Evolutionary conservation across 23 tunicate genomes (phyloP).

Genomic region (Oikopleura vanhoeffeni): DNA sequence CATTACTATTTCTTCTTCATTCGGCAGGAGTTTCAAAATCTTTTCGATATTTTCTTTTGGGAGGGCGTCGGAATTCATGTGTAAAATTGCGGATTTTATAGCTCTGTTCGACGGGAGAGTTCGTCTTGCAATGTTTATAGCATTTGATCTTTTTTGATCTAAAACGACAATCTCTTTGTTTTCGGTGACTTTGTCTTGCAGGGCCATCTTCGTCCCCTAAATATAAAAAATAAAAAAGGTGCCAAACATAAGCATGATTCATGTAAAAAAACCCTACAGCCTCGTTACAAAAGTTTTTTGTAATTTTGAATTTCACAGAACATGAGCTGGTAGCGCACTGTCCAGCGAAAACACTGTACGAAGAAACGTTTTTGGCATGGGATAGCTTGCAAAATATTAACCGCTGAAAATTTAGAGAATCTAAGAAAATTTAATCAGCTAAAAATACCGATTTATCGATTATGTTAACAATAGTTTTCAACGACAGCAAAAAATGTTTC

Average conservation of each 20-base stretch:
- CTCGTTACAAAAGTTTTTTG: neutral
- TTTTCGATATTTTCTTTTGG: slow-evolving; percentile 97
- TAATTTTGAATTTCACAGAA: neutral
- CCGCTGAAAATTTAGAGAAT: no score
- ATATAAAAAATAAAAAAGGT: neutral
- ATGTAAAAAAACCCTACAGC: neutral
- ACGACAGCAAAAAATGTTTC: no score
- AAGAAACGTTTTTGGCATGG: no score
- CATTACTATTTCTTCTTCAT: slow-evolving; percentile 53
- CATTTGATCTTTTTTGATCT: slow-evolving; percentile 83
- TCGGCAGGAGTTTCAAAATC: slow-evolving; percentile 65
- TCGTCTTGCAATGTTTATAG: slow-evolving; percentile 83
- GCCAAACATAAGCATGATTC: no score
- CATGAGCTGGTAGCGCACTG: no score
- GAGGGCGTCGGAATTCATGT: slow-evolving; percentile 80
- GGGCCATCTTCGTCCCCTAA: neutral
- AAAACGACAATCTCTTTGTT: slow-evolving; percentile 42
- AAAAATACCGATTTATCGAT: no score
- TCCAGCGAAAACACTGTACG: no score
- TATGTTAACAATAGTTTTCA: no score
- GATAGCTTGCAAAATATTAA: no score
- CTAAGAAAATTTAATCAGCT: no score
- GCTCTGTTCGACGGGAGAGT: slow-evolving; percentile 75
- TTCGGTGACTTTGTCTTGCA: slow-evolving; percentile 18
- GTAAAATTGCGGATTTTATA: slow-evolving; percentile 77